phyloP scores from a whole-genome alignment of 2,888 invertebrate genomes.

The Andrena trimmerana region DNA sequence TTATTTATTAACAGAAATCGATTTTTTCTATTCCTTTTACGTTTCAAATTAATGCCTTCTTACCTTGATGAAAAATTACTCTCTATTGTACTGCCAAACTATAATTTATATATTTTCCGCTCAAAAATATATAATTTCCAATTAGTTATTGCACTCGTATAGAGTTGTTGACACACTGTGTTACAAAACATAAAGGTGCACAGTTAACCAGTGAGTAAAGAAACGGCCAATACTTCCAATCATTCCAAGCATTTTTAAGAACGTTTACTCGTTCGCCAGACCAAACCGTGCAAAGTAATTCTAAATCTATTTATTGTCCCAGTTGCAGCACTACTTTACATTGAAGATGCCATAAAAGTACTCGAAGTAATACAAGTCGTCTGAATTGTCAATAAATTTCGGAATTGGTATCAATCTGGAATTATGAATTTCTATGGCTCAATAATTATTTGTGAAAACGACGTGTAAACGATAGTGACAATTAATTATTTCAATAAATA shows the following conservation, averaged over 20 bases:
- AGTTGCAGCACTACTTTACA: slow-evolving; percentile 75
- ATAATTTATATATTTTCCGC: not conserved
- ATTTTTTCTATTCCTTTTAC: not conserved
- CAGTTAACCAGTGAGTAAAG: slow-evolving; percentile 45
- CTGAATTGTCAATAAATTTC: not conserved
- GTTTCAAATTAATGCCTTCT: not conserved
- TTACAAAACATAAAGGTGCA: slow-evolving; percentile 32
- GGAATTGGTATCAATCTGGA: not conserved
- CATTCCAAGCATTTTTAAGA: slow-evolving; percentile 28
- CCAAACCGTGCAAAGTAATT: slow-evolving; percentile 61
- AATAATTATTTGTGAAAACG: too few species aligned
- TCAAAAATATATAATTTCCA: slow-evolving; percentile 1
- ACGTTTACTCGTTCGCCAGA: slow-evolving; percentile 54
- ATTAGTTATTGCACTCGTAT: not conserved
- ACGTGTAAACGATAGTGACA: too few species aligned
- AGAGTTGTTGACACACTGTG: not conserved
- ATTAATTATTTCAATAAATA: too few species aligned
- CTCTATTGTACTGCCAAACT: too few species aligned
- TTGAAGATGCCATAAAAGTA: slow-evolving; percentile 36
- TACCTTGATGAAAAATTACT: not conserved
- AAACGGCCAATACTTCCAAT: not conserved
- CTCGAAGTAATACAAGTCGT: slow-evolving; percentile 24
- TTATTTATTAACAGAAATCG: not conserved
- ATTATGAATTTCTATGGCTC: too few species aligned
- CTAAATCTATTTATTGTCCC: slow-evolving; percentile 79